phyloP scores from a whole-genome alignment of 2,113 vertebrate species.

The Scomber scombrus region DNA sequence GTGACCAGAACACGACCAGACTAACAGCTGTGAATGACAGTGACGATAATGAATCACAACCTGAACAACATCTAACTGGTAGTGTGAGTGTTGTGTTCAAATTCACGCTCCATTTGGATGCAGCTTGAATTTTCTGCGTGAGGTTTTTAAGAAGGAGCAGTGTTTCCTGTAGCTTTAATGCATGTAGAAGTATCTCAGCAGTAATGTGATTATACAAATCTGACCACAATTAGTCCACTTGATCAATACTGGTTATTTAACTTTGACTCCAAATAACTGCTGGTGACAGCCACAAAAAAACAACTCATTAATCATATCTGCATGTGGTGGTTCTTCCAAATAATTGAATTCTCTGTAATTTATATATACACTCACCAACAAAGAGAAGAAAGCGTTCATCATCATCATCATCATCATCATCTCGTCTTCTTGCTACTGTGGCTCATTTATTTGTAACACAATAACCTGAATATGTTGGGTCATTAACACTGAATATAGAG shows the following conservation, averaged over 20 bases:
- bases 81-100: background rate
- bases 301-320: no score
- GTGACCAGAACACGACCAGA: no score
- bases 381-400: no score
- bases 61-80: background rate
- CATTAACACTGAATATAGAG: background rate
- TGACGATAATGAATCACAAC: no score
- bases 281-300: no score
- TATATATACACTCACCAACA: no score
- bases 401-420: no score
- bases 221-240: background rate
- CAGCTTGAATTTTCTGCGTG: background rate
- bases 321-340: background rate
- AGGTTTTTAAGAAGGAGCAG: background rate
- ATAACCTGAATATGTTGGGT: background rate
- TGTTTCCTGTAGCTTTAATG: background rate
- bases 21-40: no score
- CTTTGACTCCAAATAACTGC: no score
- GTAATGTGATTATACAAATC: background rate
- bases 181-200: background rate
- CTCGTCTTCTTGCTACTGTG: background rate
- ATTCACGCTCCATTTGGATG: background rate
- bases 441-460: background rate
- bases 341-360: background rate
- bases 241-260: background rate